Evolutionary conservation across 2,797 vertebrate genomes (phyloP).

Genomic region (Caiman crocodilus): DNA sequence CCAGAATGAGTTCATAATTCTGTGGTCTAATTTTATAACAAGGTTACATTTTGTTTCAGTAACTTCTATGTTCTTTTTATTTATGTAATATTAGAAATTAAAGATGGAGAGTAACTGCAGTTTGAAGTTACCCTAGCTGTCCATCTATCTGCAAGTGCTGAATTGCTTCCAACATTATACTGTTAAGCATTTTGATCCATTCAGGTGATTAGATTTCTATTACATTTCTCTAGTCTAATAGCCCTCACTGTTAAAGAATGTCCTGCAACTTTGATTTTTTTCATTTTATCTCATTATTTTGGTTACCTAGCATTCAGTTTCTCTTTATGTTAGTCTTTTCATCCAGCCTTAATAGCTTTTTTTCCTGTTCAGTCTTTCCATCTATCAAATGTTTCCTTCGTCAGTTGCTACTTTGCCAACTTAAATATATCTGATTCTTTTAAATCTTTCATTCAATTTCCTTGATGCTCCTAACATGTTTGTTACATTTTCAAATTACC

Average conservation of each 20-base stretch:
- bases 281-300: not conserved
- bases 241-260: not conserved
- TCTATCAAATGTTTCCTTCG: not conserved
- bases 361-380: not conserved
- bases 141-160: not conserved
- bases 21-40: not conserved
- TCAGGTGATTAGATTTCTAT: too few relatives aligned
- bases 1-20: not conserved
- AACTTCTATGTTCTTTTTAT: not conserved
- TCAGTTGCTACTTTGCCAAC: not conserved
- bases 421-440: not conserved
- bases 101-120: not conserved
- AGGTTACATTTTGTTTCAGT: not conserved
- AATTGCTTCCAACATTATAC: not conserved
- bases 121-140: not conserved
- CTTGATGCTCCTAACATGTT: not conserved
- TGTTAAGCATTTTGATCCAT: not conserved
- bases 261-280: not conserved
- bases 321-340: not conserved
- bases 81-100: not conserved
- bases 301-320: not conserved
- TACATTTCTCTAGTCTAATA: not conserved
- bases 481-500: not conserved
- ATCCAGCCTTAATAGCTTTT: too few relatives aligned
- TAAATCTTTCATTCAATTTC: not conserved